These are phyloP conservation scores for Echinops telfairi DNA, from an alignment of 2,113 vertebrate species.

Conservation along the genomic window DNA sequence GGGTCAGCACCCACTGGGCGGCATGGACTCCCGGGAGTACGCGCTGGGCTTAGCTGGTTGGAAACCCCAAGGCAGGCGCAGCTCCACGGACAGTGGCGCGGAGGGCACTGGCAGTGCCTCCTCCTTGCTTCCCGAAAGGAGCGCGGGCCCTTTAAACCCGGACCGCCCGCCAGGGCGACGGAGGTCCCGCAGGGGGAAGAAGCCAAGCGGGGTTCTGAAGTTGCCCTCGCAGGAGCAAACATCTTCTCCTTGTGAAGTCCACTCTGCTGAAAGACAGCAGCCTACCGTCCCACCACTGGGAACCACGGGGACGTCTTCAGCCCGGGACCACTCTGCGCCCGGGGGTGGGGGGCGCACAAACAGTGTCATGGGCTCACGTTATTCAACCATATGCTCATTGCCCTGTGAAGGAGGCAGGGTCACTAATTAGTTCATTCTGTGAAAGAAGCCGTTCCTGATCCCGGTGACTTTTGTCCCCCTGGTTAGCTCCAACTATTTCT, in stretches of 20 bases:
- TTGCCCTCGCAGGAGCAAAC: conserved; percentile 91
- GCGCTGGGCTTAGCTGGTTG: no score
- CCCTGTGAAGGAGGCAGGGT: conserved; percentile 91
- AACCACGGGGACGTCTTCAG: conserved; percentile 91
- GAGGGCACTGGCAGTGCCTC: no score
- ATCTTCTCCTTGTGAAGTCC: conserved; percentile 92
- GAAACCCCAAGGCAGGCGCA: no score
- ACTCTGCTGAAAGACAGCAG: conserved; percentile 92
- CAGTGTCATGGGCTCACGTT: conserved; percentile 91
- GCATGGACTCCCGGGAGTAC: no score
- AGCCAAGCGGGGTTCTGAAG: conserved; percentile 90
- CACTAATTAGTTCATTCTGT: conserved; percentile 93
- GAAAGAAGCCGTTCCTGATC: conserved; percentile 92
- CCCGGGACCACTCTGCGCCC: conserved; percentile 51
- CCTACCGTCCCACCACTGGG: conserved; percentile 89
- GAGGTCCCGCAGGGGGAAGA: conserved; percentile 74
- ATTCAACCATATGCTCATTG: conserved; percentile 91
- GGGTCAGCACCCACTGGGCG: no score
- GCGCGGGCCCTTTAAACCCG: conserved; percentile 88
- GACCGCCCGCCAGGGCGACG: conserved; percentile 87
- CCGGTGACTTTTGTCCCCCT: conserved; percentile 93
- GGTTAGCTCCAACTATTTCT: conserved; percentile 96
- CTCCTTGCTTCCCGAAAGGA: conserved; percentile 50
- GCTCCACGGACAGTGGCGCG: no score
- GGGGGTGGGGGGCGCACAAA: conserved; percentile 76